phyloP scores from a whole-genome alignment of 2,888 invertebrate species.

The Acanthosepion pharaonis region DNA sequence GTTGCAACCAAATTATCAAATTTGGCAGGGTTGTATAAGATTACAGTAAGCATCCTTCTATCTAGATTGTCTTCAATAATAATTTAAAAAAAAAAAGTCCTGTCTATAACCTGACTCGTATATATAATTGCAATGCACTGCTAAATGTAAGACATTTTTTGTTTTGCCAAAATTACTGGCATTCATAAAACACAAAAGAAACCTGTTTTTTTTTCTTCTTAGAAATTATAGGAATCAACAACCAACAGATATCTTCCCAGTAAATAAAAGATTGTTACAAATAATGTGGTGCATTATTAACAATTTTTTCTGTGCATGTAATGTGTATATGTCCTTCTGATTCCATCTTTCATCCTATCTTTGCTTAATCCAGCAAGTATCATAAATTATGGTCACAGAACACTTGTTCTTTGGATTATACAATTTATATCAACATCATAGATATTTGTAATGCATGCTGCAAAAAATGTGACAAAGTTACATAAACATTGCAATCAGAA shows the following conservation, averaged over 20 bases:
- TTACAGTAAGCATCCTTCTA: not conserved
- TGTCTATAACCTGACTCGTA: not conserved
- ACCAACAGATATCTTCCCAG: not conserved
- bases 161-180: not conserved
- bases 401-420: not conserved
- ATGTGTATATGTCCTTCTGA: not conserved
- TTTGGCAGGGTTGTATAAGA: not conserved
- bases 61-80: not conserved
- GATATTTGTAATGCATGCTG: not conserved
- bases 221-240: not conserved
- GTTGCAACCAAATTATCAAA: not conserved
- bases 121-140: constrained; percentile 3
- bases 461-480: not conserved
- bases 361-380: not conserved
- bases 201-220: not conserved
- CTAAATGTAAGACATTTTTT: not conserved
- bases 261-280: not conserved
- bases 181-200: not conserved
- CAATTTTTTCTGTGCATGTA: not conserved
- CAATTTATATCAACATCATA: not conserved
- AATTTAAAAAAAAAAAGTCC: not conserved
- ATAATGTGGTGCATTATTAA: not conserved
- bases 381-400: not conserved
- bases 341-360: not conserved
- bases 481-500: not conserved